These are phyloP conservation scores for Ptyas mucosa DNA, from an alignment of 2,113 vertebrate species.

Conservation along the genomic window DNA sequence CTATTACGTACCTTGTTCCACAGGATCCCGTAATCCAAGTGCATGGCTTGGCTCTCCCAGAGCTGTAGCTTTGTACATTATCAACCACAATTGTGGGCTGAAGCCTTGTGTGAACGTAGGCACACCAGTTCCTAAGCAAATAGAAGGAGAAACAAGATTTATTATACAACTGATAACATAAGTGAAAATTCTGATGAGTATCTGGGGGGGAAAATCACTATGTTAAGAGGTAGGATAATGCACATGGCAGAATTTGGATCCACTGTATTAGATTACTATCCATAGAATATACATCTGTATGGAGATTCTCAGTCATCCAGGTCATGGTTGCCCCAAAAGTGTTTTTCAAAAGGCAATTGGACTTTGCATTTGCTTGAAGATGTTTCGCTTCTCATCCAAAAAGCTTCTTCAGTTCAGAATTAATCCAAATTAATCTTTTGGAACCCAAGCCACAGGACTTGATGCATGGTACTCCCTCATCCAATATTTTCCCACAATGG, in stretches of 20 bases:
- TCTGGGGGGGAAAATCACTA: background rate
- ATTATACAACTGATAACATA: background rate
- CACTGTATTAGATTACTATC: background rate
- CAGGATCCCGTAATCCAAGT: slow-evolving; percentile 63
- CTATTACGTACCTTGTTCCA: slow-evolving; percentile 63
- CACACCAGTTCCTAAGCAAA: slow-evolving; percentile 77
- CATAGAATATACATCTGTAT: background rate
- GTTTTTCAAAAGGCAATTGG: too few relatives aligned
- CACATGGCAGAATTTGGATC: background rate
- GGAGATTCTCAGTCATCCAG: too few relatives aligned
- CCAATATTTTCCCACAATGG: too few relatives aligned
- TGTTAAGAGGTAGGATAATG: background rate
- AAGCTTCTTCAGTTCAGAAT: too few relatives aligned
- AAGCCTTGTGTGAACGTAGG: slow-evolving; percentile 75
- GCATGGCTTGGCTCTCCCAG: slow-evolving; percentile 58
- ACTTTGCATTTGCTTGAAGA: too few relatives aligned
- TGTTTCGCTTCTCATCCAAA: too few relatives aligned
- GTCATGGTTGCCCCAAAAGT: too few relatives aligned
- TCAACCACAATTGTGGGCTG: slow-evolving; percentile 68
- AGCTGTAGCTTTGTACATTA: slow-evolving; percentile 62
- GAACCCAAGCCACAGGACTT: too few relatives aligned
- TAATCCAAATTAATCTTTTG: too few relatives aligned
- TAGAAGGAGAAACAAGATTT: background rate
- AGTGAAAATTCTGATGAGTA: background rate
- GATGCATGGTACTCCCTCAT: too few relatives aligned